phyloP scores from a whole-genome alignment of 2,888 invertebrate genomes.

The Eupithecia exiguata region DNA sequence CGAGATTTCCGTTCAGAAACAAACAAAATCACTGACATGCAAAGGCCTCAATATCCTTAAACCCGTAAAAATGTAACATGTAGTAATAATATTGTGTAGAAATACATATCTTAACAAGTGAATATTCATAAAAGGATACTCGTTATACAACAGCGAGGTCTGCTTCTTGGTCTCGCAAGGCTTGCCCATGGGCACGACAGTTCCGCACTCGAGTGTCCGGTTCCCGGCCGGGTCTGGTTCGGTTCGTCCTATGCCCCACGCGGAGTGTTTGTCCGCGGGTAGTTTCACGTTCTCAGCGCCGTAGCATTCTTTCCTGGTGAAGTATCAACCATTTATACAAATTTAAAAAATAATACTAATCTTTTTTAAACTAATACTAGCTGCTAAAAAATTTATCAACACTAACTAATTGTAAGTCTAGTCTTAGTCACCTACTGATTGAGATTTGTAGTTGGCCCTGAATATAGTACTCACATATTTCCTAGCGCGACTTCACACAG shows the following conservation, averaged over 20 bases:
- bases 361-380: no score
- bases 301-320: slow-evolving; percentile 88
- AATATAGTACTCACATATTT: slow-evolving; percentile 92
- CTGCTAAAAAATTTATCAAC: no score
- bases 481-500: slow-evolving; percentile 98
- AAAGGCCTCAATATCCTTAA: not conserved
- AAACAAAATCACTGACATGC: not conserved
- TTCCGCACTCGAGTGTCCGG: slow-evolving; percentile 82
- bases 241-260: slow-evolving; percentile 93
- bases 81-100: not conserved
- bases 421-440: no score
- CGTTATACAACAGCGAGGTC: slow-evolving; percentile 92
- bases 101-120: not conserved
- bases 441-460: no score
- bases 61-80: not conserved
- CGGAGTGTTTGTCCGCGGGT: slow-evolving; percentile 93
- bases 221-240: slow-evolving; percentile 90
- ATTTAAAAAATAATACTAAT: no score
- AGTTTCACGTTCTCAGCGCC: slow-evolving; percentile 90
- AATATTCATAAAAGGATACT: slow-evolving; percentile 87
- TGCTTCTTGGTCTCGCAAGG: slow-evolving; percentile 72
- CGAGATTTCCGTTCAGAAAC: no score
- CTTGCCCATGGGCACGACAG: slow-evolving; percentile 91
- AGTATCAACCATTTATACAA: not conserved
- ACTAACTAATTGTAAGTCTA: no score